Evolutionary conservation across 2,797 vertebrate genomes (phyloP), one percentile per base, ranked within the genome.

Genomic region (Urocyon cinereoargenteus): DNA sequence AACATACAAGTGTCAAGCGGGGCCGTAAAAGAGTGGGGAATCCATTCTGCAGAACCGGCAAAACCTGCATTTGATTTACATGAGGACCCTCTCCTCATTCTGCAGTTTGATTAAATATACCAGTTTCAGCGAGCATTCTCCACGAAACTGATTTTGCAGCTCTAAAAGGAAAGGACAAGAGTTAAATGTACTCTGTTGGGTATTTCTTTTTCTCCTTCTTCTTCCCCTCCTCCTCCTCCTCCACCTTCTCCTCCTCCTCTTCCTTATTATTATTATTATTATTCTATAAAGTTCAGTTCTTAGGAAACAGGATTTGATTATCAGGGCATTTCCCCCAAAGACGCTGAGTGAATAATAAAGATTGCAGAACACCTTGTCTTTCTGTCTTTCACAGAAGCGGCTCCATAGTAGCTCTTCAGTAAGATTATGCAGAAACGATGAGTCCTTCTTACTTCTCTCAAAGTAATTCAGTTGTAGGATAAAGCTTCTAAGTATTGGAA

Each of bases 121-220:
- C 24, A 16, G 34, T 82, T 93, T 93, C 10, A 59, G 85, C 90
- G 72, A 83, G 16, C 28, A 73, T 73, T 57, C 34, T 26, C 55
- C 21, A 36, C 68, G 53, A 64, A 24, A 73, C 15, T 70, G 19
- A 34, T 92, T 90, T 90, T 92, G 10, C 13, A 72, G 36, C 59
- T 89, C 31, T 79, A 21, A 89, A 95, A 92, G n/a, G 55, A 86
- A 91, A 91, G 24, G 34, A 70, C 45, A 90, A 82, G 22, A 92
- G 83, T 68, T 86, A 66, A 82, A 59, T 45, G 66, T 73, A 75
- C 0, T 77, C 55, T 85, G 34, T 36, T 31, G 26, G 5, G 8
- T 59, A 81, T 15, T 94, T 53, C 24, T 64, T 51, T 15, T 59
- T 53, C 82, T 82, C n/a, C 57, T 62, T 15, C 73, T 66, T n/a